These are phyloP conservation scores for Orchesella flavescens DNA, from an alignment of 2,888 invertebrate species.

Conservation along the genomic window DNA sequence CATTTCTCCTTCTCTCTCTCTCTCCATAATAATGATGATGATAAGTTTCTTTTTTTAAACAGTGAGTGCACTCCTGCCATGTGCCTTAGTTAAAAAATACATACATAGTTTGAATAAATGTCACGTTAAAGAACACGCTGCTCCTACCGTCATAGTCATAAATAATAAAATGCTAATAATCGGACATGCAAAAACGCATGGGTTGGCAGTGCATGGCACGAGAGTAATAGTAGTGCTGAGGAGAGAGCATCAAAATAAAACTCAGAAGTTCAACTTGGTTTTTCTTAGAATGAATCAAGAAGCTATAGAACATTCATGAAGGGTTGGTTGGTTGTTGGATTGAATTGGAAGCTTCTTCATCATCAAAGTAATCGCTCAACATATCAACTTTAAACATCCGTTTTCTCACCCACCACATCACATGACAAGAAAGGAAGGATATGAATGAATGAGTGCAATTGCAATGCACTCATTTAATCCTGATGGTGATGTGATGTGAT, in stretches of 20 bases:
- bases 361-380: conserved; percentile 26
- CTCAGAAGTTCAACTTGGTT: too few species aligned
- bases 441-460: neutral
- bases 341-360: conserved; percentile 20
- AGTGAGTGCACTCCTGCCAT: too few species aligned
- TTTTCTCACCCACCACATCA: conserved; percentile 35
- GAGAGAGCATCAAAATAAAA: conserved; percentile 18
- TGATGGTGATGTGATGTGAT: neutral
- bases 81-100: too few species aligned
- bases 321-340: too few species aligned
- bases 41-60: too few species aligned
- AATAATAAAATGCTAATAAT: too few species aligned
- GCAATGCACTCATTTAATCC: neutral
- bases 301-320: too few species aligned
- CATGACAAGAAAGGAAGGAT: neutral
- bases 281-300: too few species aligned
- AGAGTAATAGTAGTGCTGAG: neutral
- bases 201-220: neutral
- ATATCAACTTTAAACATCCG: conserved; percentile 23
- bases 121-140: too few species aligned
- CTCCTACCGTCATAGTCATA: too few species aligned
- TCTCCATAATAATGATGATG: too few species aligned
- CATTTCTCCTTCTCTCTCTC: neutral
- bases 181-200: neutral
- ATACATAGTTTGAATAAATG: too few species aligned